Base-by-base conservation (phyloP, 2,888 invertebrate species). In the Erebia epiphron region DNA sequence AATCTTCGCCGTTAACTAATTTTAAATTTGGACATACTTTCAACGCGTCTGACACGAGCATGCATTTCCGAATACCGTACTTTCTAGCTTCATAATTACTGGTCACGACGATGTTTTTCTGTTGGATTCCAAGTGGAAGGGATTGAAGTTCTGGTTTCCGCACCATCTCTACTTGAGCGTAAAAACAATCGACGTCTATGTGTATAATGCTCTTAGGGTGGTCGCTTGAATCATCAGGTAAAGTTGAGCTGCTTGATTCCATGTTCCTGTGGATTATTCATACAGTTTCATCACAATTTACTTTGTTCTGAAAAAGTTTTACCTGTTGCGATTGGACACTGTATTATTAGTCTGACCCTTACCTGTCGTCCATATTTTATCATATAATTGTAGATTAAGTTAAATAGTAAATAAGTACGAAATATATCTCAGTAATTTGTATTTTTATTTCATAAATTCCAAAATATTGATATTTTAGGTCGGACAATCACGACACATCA, bases 81-180 rank as follows among this genome's bases (percentile, higher is more conserved):
- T 95, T 95, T 75, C 98, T 93, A 8, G 98, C 98, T 74, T 95
- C 90, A 84, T 98, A 97, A 88, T 98, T 98, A 81, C 97, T 96
- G 10, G 98, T 98, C 60, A 98, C 97, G 10, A 98, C 95, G 71
- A 96, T 94, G 86, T 96, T 96, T 84, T 98, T 97, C 88, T 98
- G 98, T 85, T 97, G 96, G 52, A 98, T 95, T 67, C 97, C 98
- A 75, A 97, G 86, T 43, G 97, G 97, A 78, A 95, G 94, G 68
- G 91, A 90, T 74, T 94, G 93, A 68, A 96, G 87, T 78, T 95
- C 93, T 3, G 97, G 96, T 84, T 96, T 95, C 77, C 95, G 95
- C 70, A 96, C 85, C 94, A 96, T 96, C 90, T 97, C 97, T 76
- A 97, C 97, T 94, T 97, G 97, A 73, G 97, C 97, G 89, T 97